These are phyloP conservation scores for Rhinolophus ferrumequinum DNA, from an alignment of 2,113 vertebrate genomes.

Conservation along the genomic window DNA sequence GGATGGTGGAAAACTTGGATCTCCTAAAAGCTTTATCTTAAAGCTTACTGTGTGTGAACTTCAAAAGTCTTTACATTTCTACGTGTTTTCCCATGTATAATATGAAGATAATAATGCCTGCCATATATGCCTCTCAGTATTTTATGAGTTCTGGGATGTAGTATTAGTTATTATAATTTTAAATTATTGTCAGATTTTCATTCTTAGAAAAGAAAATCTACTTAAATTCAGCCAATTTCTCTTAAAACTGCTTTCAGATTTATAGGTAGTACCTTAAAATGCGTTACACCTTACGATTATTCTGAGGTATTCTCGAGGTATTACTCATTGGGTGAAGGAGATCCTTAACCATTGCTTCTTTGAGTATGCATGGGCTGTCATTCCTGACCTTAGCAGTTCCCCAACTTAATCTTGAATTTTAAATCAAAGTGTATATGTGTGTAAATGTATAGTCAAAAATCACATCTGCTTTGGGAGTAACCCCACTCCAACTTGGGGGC, in stretches of 20 bases:
- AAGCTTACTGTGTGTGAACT: not conserved
- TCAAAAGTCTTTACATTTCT: not conserved
- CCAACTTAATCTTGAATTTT: not conserved
- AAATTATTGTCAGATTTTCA: not conserved
- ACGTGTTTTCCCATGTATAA: not conserved
- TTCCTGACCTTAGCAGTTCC: not conserved
- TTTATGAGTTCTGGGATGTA: slow-evolving; percentile 1
- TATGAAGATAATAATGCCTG: not conserved
- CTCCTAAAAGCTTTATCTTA: not conserved
- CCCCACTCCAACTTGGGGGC: not conserved
- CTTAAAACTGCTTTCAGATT: not conserved
- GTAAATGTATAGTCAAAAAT: not conserved
- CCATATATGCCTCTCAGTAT: not conserved
- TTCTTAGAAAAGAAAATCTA: not conserved
- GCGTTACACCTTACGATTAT: too few relatives aligned
- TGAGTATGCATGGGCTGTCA: not conserved
- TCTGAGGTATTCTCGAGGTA: not conserved
- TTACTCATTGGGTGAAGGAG: not conserved
- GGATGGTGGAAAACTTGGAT: not conserved
- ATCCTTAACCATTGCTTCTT: not conserved
- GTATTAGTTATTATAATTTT: not conserved
- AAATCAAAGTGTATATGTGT: not conserved
- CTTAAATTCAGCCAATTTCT: not conserved
- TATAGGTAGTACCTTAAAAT: not conserved
- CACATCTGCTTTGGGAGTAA: not conserved